A percentile compares a stretch with the other conserved stretches of the same genome.
Evolutionary conservation across 2,797 vertebrate species (phyloP).

Genomic region (Sebastes minor): DNA sequence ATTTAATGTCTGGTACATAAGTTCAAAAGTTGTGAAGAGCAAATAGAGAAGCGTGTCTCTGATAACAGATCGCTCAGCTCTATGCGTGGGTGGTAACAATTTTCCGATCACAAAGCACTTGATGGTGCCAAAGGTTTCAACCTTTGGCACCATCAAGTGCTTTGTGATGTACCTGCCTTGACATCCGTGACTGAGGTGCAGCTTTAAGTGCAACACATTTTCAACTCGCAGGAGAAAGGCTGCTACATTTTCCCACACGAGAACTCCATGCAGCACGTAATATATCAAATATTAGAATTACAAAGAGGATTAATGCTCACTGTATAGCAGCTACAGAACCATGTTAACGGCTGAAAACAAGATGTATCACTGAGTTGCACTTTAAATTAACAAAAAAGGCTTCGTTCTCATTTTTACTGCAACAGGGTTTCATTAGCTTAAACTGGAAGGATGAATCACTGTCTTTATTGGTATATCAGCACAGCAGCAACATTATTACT

Average conservation of each 20-base stretch:
- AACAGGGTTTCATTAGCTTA: background rate
- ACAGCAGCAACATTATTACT: background rate
- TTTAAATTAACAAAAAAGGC: background rate
- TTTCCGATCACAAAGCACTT: conserved; percentile 43
- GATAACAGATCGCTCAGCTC: conserved; percentile 36
- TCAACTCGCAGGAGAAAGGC: background rate
- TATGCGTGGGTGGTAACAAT: conserved; percentile 16
- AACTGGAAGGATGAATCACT: background rate
- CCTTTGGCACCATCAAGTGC: background rate
- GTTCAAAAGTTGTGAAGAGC: conserved; percentile 19
- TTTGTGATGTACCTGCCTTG: conserved; percentile 13
- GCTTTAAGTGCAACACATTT: conserved; percentile 3
- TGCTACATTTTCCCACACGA: background rate
- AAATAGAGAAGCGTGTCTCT: conserved; percentile 26
- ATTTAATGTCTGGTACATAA: conserved; percentile 49
- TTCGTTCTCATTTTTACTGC: background rate
- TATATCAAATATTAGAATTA: background rate
- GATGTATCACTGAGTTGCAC: background rate
- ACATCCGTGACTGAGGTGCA: conserved; percentile 9
- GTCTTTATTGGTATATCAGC: background rate
- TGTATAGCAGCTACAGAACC: no score
- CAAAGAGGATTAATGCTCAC: background rate
- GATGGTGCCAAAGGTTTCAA: conserved; percentile 1
- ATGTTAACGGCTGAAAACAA: background rate
- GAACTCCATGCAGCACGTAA: background rate